Evolutionary conservation across 2,888 invertebrate species (phyloP), one percentile per base, ranked within the genome.

Genomic region (Himalopsyche japonica): DNA sequence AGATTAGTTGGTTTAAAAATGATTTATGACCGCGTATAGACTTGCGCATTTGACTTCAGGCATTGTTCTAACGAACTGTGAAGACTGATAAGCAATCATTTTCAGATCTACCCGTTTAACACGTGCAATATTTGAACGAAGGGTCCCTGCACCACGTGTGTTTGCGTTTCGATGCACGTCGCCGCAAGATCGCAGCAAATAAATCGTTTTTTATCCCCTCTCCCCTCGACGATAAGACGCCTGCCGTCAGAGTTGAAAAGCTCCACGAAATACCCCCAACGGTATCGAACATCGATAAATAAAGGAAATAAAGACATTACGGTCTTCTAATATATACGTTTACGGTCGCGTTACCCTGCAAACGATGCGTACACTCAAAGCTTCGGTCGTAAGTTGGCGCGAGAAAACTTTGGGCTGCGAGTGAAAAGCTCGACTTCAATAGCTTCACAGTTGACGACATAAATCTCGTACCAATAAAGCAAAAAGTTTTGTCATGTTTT

Each of bases 161-260:
- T 70, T 70, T 70, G 70, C 70, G 70, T 70, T 70, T 70, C 70
- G 70, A 15, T 70, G 70, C 70, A 77, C 80, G 79, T 78, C 48
- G 30, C 76, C 47, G 84, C 32, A 82, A 82, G 82, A 79, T 82
- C 82, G 81, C 79, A 27, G 48, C 76, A 80, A 82, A 85, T 85
- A 85, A 85, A 85, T 85, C 80, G 82, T 85, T 85, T 82, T 84
- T 85, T 79, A 85, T 77, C 84, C 84, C 82, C 82, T 79, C 15
- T 30, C 70, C 70, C 8, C 70, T 70, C 78, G 49, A 32, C 82
- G 76, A 84, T 86, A 85, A 82, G 83, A 86, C 81, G 84, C 82
- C 86, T 80, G 81, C 84, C 81, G 84, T 83, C 86, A 81, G 84
- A 81, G 86, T 83, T 84, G 86, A 83, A 84, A 86, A 84, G 84